Evolutionary conservation across 2,113 vertebrate species (phyloP).

Genomic region (Clarias macrocephalus): DNA sequence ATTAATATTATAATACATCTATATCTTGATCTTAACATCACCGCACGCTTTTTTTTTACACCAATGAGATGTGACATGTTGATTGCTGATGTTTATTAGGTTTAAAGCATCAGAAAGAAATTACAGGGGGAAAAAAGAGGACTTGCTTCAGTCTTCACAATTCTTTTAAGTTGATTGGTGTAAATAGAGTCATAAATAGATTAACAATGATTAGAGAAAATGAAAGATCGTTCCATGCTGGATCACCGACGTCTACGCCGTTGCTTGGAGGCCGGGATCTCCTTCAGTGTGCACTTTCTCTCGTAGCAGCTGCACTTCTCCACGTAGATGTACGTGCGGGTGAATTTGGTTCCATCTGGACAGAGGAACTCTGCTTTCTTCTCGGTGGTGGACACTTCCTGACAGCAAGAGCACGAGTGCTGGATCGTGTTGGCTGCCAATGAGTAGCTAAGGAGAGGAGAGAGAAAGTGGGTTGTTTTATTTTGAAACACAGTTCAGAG

Average conservation of each 20-base stretch:
- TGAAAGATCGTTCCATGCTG: background rate
- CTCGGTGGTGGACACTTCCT: slow-evolving; percentile 56
- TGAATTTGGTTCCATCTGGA: slow-evolving; percentile 50
- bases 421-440: slow-evolving; percentile 42
- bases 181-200: slow-evolving; percentile 41
- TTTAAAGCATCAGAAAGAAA: slow-evolving; percentile 25
- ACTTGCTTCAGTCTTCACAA: background rate
- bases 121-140: background rate
- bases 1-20: background rate
- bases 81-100: slow-evolving; percentile 33
- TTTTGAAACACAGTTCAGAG: background rate
- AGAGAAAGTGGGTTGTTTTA: background rate
- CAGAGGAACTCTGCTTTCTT: slow-evolving; percentile 61
- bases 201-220: slow-evolving; percentile 31
- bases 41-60: background rate
- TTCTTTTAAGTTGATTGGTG: background rate
- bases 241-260: slow-evolving; percentile 35
- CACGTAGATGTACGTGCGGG: slow-evolving; percentile 62
- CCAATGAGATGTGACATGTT: background rate
- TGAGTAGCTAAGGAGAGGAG: slow-evolving; percentile 59
- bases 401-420: slow-evolving; percentile 69
- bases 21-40: background rate
- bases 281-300: slow-evolving; percentile 49
- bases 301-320: slow-evolving; percentile 62
- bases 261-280: background rate